Evolutionary conservation across 2,113 vertebrate genomes (phyloP), one percentile per base, ranked within the genome.

Genomic region (Acinonyx jubatus): DNA sequence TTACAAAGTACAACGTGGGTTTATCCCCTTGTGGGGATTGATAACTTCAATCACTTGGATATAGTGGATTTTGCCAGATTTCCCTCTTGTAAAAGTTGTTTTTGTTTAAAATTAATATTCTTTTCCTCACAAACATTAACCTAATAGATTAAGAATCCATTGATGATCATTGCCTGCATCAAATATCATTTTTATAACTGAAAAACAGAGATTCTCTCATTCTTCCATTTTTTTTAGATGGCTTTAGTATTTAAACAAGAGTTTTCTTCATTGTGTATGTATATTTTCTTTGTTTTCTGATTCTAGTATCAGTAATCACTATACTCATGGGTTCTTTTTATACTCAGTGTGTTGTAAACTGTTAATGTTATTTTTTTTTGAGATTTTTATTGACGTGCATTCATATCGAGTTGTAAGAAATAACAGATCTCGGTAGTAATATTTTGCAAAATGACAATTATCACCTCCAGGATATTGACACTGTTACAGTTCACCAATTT

Each of bases 1-100:
- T 41, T 2, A 33, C 27, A 29, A 69, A 61, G 6, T n/a, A 7
- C 50, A 2, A 0, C 25, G 36, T 48, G 15, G 3, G 0, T 71
- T 27, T 85, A 63, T 63, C 50, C 11, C 63, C 21, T 84, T 29
- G 11, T 2, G 3, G 27, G 7, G 5, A 16, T 29, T 63, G 29
- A 41, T 33, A 76, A 7, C 27, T 38, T 36, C 38, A 41, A 33
- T 85, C 29, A 82, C 3, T 31, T 84, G n/a, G 63, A 52, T 78
- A 29, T 31, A 52, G 41, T 19, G 69, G 21, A 36, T 52, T 65
- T 79, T 65, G 52, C 55, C 55, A 82, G 55, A 81, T 73, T 81
- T 25, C 55, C 55, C n/a, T 96, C 21, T 23, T 65, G 63, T 91
- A 80, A 91, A 36, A 69, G 0, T 55, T 84, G 10, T 23, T 85